These are phyloP conservation scores for Melanaphis sacchari DNA, from an alignment of 1,140 invertebrate genomes.

Conservation along the genomic window DNA sequence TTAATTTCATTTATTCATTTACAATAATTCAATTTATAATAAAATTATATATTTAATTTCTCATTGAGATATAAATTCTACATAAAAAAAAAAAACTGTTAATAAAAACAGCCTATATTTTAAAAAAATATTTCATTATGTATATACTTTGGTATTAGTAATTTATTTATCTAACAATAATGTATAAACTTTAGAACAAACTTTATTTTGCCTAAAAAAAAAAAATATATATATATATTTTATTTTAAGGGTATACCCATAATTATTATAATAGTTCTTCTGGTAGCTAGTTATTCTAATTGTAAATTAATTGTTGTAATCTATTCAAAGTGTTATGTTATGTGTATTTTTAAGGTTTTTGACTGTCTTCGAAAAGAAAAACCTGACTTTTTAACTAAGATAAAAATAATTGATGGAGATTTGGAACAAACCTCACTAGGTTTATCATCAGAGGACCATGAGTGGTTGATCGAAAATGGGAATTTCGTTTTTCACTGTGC, in stretches of 20 bases:
- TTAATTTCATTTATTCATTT: too few species aligned
- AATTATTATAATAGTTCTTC: neutral
- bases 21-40: too few species aligned
- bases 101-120: too few species aligned
- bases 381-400: neutral
- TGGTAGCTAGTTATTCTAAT: neutral
- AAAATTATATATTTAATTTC: too few species aligned
- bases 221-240: neutral
- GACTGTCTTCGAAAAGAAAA: neutral
- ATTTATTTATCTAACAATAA: too few species aligned
- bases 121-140: too few species aligned
- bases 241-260: neutral
- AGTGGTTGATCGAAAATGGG: neutral
- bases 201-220: too few species aligned
- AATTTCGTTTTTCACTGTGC: slow-evolving; percentile 33
- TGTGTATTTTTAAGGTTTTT: neutral
- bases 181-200: too few species aligned
- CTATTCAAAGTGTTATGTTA: neutral
- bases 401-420: neutral
- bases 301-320: neutral
- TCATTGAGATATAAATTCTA: too few species aligned
- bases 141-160: too few species aligned
- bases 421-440: neutral
- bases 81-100: too few species aligned
- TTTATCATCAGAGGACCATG: neutral